Percentiles rank a stretch among this genome's conserved stretches.
These are phyloP conservation scores for Saiga tatarica DNA, from an alignment of 2,113 vertebrate genomes.

Conservation along the genomic window DNA sequence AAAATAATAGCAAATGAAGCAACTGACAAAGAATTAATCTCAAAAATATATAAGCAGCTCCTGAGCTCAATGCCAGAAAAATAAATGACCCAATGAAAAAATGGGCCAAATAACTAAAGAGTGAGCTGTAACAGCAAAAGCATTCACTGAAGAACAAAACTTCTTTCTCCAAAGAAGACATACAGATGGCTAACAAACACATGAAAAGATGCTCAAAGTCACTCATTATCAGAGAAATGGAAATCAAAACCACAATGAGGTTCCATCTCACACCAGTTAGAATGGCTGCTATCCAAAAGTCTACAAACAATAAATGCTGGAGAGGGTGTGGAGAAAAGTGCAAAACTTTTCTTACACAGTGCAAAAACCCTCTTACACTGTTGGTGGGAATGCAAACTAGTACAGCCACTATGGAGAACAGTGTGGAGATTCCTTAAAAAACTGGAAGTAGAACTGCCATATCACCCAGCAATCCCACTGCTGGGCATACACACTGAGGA, in stretches of 20 bases:
- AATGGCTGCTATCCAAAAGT: neutral
- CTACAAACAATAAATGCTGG: neutral
- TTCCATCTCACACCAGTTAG: accelerated
- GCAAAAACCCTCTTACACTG: neutral
- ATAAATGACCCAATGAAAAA: neutral
- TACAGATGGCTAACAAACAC: neutral
- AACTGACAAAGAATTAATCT: neutral
- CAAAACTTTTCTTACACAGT: neutral
- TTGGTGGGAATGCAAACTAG: neutral
- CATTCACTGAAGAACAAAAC: neutral
- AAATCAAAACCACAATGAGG: neutral
- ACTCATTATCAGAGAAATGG: neutral
- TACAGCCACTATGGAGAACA: neutral
- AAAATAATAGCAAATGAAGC: neutral
- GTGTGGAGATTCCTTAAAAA: neutral
- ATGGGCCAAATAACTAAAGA: neutral
- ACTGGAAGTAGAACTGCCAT: neutral
- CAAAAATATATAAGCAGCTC: neutral
- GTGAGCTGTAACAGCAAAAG: neutral
- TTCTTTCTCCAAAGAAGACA: neutral
- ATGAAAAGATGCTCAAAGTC: neutral
- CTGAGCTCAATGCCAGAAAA: neutral
- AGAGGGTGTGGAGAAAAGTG: neutral
- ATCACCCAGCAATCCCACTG: neutral
- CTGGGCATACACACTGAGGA: neutral